Conservation (phyloP, 2,797 vertebrate genomes). For the Lithobates pipiens region DNA sequence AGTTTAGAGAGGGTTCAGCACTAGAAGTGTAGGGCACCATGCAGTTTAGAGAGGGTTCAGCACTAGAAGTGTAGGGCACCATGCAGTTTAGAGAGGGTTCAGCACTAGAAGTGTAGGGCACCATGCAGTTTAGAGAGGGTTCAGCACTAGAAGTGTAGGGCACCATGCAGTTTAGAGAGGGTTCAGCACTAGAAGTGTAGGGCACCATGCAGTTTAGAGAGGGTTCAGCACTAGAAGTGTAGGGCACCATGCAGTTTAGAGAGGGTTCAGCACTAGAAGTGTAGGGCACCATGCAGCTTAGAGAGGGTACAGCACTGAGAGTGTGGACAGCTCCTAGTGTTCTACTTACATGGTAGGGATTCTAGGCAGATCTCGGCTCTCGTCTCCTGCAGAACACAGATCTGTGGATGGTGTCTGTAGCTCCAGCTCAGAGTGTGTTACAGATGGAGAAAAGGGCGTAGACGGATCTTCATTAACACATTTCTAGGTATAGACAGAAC, state of each 20-base stretch:
- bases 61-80: too few species aligned
- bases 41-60: background rate
- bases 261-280: constrained; percentile 2
- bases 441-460: constrained; percentile 6
- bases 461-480: background rate
- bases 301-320: constrained; percentile 1
- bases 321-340: background rate
- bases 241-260: background rate
- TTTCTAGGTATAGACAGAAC: background rate
- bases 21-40: background rate
- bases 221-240: background rate
- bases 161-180: background rate
- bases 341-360: constrained; percentile 32
- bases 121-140: background rate
- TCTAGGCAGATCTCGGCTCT: background rate
- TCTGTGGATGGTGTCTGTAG: constrained; percentile 7
- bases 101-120: background rate
- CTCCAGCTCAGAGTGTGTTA: constrained; percentile 16
- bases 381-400: background rate
- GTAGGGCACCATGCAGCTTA: background rate
- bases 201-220: background rate
- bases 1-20: constrained; percentile 2
- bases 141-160: too few species aligned
- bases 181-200: background rate
- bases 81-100: background rate